These are phyloP conservation scores for Cephalopterus ornatus DNA, from an alignment of 2,113 vertebrate genomes.

Conservation along the genomic window DNA sequence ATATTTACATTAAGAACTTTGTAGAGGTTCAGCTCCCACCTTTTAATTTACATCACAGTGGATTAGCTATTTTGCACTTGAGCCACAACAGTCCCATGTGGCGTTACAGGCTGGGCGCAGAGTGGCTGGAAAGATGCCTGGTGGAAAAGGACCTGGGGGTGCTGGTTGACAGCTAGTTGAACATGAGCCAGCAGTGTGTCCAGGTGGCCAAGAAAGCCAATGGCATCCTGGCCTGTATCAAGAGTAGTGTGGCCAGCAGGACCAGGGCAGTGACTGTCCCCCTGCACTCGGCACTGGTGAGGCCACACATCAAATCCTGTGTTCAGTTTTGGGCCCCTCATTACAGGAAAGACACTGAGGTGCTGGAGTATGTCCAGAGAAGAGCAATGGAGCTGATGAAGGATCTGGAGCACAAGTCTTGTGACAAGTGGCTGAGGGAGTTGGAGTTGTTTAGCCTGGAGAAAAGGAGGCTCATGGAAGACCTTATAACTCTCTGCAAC, in stretches of 20 bases:
- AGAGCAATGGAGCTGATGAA: accelerated
- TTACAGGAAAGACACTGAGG: not conserved
- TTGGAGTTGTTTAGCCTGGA: not conserved
- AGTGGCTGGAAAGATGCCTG: not conserved
- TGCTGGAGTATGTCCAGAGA: not conserved
- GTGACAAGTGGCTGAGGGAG: not conserved
- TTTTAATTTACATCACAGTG: not conserved
- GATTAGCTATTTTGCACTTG: not conserved
- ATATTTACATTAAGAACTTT: not conserved
- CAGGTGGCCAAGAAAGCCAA: not conserved
- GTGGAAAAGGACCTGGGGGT: not conserved
- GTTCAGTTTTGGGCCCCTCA: not conserved
- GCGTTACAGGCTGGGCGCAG: not conserved
- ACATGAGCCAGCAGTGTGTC: accelerated
- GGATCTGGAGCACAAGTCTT: not conserved
- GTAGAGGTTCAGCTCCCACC: not conserved
- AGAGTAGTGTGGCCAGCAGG: not conserved
- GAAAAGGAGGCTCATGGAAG: not conserved
- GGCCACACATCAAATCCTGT: not conserved
- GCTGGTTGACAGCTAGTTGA: not conserved
- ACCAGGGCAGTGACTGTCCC: not conserved
- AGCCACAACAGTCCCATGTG: not conserved
- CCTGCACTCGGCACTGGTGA: not conserved
- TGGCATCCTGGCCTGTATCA: not conserved
- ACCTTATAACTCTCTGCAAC: not conserved